A percentile compares a stretch with the other conserved stretches of the same genome.
Conservation (phyloP, 1,140 invertebrate species). For the Cydia strobilella region DNA sequence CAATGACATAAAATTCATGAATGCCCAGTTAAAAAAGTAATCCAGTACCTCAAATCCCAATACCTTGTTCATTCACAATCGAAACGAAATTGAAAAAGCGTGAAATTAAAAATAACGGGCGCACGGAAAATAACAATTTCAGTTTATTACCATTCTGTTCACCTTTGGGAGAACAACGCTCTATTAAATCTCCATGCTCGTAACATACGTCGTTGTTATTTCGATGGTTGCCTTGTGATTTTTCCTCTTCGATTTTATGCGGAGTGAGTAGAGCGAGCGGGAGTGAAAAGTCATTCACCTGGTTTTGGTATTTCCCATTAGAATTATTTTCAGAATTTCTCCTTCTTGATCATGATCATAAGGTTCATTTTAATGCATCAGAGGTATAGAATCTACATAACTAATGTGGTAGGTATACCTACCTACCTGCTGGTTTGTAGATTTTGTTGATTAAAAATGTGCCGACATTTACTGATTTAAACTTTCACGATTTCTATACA, state of each 20-base stretch:
- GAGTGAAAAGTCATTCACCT: not conserved
- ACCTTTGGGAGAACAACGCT: not conserved
- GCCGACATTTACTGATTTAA: no score
- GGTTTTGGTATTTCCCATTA: not conserved
- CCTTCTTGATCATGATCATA: no score
- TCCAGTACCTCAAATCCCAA: not conserved
- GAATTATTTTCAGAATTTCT: no score
- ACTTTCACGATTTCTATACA: no score
- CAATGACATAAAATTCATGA: no score
- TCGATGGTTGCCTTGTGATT: not conserved
- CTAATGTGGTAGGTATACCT: no score
- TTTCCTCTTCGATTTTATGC: not conserved
- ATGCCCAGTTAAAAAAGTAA: no score
- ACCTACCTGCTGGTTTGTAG: no score
- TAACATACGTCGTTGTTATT: not conserved
- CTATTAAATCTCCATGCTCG: not conserved
- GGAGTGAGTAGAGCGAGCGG: not conserved
- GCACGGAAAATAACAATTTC: slow-evolving; percentile 2
- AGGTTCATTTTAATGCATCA: no score
- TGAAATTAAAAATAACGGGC: not conserved
- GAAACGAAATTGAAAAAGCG: not conserved
- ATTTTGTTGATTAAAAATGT: no score
- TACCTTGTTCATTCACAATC: slow-evolving; percentile 2
- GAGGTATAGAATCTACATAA: no score
- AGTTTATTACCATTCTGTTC: slow-evolving; percentile 1